A percentile compares a stretch with the other conserved stretches of the same genome.
phyloP scores from a whole-genome alignment of 1,140 invertebrate genomes.

The Trachymyrmex septentrionalis region DNA sequence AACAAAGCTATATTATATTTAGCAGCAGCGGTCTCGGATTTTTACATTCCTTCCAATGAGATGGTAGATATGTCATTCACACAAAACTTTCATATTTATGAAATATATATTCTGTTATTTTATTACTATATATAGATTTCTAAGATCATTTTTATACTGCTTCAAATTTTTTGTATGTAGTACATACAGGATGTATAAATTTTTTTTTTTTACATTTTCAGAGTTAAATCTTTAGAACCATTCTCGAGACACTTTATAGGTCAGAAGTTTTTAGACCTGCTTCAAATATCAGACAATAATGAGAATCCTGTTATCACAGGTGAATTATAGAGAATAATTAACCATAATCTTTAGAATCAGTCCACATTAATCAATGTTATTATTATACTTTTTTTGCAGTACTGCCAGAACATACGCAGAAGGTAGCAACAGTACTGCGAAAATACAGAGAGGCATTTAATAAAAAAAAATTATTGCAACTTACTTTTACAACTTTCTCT shows the following conservation, averaged over 20 bases:
- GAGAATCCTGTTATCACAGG: constrained; percentile 88
- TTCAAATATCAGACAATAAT: constrained; percentile 89
- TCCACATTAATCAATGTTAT: constrained; percentile 53
- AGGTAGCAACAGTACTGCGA: constrained; percentile 89
- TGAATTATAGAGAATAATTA: constrained; percentile 63
- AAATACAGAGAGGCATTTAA: constrained; percentile 91
- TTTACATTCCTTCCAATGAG: constrained; percentile 97
- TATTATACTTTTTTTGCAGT: constrained; percentile 85
- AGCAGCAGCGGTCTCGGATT: constrained; percentile 99
- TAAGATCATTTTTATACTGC: no score
- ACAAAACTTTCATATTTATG: constrained; percentile 36
- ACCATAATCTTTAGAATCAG: constrained; percentile 41
- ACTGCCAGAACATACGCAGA: constrained; percentile 90
- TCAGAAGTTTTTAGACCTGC: constrained; percentile 93
- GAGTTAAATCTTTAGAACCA: constrained; percentile 94
- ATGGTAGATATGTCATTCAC: constrained; percentile 89
- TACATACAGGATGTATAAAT: no score
- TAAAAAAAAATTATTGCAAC: constrained; percentile 90
- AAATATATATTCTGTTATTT: constrained; percentile 30
- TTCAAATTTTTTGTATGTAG: no score
- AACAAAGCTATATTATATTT: constrained; percentile 94
- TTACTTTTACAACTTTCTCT: constrained; percentile 94
- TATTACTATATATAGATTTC: neutral
- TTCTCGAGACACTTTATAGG: constrained; percentile 95
- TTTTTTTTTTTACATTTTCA: constrained; percentile 67